Conservation (phyloP, 2,113 vertebrate species). For the Motacilla alba region DNA sequence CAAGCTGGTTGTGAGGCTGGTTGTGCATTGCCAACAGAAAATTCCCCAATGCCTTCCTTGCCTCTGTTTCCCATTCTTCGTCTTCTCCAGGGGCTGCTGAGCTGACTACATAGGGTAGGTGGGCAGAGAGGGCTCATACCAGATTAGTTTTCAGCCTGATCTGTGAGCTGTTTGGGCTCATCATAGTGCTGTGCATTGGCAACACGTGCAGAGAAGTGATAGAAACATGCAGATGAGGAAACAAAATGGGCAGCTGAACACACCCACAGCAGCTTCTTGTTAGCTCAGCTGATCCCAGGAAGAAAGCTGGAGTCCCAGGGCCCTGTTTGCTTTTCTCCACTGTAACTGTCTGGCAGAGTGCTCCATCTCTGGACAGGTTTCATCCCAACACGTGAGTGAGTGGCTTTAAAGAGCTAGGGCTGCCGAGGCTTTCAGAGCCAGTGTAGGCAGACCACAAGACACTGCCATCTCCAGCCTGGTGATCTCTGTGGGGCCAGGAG, state of each 20-base stretch:
- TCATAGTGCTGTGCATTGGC: not conserved
- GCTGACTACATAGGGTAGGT: rapidly evolving
- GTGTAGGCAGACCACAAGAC: not conserved
- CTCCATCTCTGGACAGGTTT: not conserved
- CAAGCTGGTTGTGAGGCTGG: not conserved
- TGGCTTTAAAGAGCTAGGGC: rapidly evolving
- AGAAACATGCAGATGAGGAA: not conserved
- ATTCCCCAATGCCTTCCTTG: not conserved
- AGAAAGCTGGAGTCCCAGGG: not conserved
- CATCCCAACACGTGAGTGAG: rapidly evolving
- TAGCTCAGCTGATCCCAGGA: not conserved
- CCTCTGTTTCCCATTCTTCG: not conserved
- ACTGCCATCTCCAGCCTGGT: not conserved
- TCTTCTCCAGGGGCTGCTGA: not conserved
- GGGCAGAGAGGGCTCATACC: not conserved
- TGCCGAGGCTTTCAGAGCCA: not conserved
- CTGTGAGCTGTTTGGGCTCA: not conserved
- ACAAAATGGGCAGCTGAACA: not conserved
- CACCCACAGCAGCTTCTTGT: not conserved
- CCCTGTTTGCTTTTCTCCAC: not conserved
- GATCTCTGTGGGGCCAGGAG: not conserved
- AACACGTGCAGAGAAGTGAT: rapidly evolving
- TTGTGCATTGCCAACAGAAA: not conserved
- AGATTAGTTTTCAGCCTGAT: not conserved
- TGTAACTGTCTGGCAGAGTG: rapidly evolving